Evolutionary conservation across 2,113 vertebrate genomes (phyloP).

Genomic region (Apodemus sylvaticus): DNA sequence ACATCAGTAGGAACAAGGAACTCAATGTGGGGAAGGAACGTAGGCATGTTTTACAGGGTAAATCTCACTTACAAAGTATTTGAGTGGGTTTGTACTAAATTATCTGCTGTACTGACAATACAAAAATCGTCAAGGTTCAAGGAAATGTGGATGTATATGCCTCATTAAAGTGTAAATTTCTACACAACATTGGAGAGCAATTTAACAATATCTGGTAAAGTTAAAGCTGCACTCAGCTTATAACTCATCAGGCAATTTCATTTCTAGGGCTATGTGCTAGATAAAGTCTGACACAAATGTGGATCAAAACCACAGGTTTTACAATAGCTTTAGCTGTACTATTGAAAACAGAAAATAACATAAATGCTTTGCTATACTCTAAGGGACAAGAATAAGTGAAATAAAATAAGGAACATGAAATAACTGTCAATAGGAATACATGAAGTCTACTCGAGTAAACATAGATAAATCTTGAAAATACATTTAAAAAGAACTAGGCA

Average conservation of each 20-base stretch:
- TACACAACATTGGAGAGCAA: not conserved
- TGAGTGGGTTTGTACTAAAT: not conserved
- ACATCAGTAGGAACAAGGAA: not conserved
- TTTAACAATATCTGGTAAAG: conserved; percentile 30
- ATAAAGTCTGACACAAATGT: conserved; percentile 18
- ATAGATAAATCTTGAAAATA: not conserved
- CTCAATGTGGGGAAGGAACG: not conserved
- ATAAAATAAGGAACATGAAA: not conserved
- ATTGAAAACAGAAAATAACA: not conserved
- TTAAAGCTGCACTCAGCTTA: conserved; percentile 5
- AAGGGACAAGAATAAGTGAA: not conserved
- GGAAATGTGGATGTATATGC: not conserved
- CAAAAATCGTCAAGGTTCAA: not conserved
- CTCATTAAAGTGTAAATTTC: not conserved
- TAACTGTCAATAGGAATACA: not conserved
- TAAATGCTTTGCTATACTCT: not conserved
- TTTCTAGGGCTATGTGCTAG: not conserved
- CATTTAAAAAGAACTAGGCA: not conserved
- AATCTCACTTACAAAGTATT: not conserved
- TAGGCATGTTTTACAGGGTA: not conserved
- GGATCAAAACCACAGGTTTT: not conserved
- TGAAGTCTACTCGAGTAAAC: conserved; percentile 1
- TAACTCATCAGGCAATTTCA: not conserved
- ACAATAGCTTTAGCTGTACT: not conserved
- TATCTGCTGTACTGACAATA: not conserved